phyloP scores from a whole-genome alignment of 1,140 invertebrate genomes.

The Platyscapa corneri region DNA sequence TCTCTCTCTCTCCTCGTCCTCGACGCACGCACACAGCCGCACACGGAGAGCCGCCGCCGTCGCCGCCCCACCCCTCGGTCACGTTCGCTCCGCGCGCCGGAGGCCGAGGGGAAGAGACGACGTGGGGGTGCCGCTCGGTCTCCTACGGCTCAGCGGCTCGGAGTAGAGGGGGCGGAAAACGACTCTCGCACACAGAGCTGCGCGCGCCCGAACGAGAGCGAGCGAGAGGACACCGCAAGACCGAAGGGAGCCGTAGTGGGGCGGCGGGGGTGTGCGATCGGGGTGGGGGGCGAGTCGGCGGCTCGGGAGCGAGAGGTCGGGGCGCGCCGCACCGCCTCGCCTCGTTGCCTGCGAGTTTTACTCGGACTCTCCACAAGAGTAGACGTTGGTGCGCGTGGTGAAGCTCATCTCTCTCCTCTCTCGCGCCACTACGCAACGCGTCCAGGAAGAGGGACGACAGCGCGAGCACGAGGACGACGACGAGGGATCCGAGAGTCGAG shows the following conservation, averaged over 20 bases:
- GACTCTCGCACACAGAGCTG: not conserved
- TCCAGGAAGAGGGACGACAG: not conserved
- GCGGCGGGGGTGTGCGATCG: not conserved
- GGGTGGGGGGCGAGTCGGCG: not conserved
- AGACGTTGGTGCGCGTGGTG: conserved; percentile 34
- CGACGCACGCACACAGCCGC: not conserved
- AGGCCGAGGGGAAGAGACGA: conserved; percentile 2
- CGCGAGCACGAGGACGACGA: not conserved
- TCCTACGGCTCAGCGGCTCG: not conserved
- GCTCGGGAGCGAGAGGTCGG: conserved; percentile 22
- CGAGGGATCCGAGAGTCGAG: not conserved
- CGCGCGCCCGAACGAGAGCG: not conserved
- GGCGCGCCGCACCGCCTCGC: conserved; percentile 37
- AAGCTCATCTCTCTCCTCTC: conserved; percentile 31
- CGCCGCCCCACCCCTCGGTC: not conserved
- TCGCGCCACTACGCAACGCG: conserved; percentile 26
- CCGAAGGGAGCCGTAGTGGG: not conserved
- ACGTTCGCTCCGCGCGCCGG: not conserved
- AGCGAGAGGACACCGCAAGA: not conserved
- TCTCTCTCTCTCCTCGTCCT: conserved; percentile 30
- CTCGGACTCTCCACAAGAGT: conserved; percentile 42
- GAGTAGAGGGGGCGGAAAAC: conserved; percentile 38
- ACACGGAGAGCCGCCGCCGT: not conserved
- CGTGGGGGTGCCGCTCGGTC: conserved; percentile 38
- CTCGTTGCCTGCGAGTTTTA: conserved; percentile 37